Evolutionary conservation across 1,140 invertebrate genomes (phyloP), one percentile per base, ranked within the genome.

Genomic region (Drosophila aff.): DNA sequence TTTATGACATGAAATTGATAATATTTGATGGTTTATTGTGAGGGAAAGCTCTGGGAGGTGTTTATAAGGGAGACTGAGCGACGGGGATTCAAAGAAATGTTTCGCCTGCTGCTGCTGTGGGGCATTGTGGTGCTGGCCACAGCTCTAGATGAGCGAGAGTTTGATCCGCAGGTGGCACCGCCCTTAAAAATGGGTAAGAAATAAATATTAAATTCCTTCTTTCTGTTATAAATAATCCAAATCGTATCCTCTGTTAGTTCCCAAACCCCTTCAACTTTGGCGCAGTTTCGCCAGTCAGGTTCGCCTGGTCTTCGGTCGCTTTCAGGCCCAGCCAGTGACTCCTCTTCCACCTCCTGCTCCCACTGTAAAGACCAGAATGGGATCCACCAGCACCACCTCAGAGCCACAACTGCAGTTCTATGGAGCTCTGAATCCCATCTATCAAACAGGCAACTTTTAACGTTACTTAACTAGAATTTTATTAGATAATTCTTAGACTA

Each of bases 341-440:
- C 28, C 57, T 6, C 28, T 50, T 6, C 33, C 64, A 6, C 23
- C 73, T 2, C 40, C 57, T 9, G 15, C 73, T 1, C 31, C 67
- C 38, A 43, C 71, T 2, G 38, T 73, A 1, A 73, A 40, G 16
- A 61, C 52, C 10, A 74, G 55, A 26, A 57, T 62, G 16, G 31
- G 63, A 4, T 73, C 13, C 26, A 74, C 63, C 18, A 89, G 33
- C 72, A 28, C 16, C 49, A 10, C 28, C 55, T 0, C 47, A 4
- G 57, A 79, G 9, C 65, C 81, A 2, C 28, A 69, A n/a, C 65
- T 81, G 4, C 64, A 89, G 3, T 76, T 46, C 21, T 89, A 89
- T 44, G 85, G 85, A 9, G 85, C 85, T 1, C 15, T 89, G 2
- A 85, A 90, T 74, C 85, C 85, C 31, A 85, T 81, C 8, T 89